A percentile compares a stretch with the other conserved stretches of the same genome.
phyloP scores from a whole-genome alignment of 2,888 invertebrate genomes.

The Hedychridium roseum region DNA sequence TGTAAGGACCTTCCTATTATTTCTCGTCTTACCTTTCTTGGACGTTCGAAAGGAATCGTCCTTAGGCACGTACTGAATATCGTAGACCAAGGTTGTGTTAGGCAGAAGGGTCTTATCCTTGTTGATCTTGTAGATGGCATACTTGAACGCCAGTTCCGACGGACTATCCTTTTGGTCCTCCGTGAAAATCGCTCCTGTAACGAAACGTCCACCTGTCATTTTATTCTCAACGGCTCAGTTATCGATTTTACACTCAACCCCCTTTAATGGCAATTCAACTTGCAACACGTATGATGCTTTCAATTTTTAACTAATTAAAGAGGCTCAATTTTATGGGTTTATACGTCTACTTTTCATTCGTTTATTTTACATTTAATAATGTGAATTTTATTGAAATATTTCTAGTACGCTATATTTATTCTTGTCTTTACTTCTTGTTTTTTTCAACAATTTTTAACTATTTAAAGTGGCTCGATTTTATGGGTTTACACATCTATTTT shows the following conservation, averaged over 20 bases:
- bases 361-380: too few relatives aligned
- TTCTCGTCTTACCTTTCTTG: conserved; percentile 81
- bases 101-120: conserved; percentile 84
- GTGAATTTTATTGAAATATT: too few relatives aligned
- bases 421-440: conserved; percentile 4
- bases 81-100: conserved; percentile 89
- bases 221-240: too few relatives aligned
- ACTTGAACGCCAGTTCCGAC: conserved; percentile 90
- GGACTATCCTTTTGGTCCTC: conserved; percentile 89
- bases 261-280: too few relatives aligned
- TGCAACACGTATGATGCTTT: too few relatives aligned
- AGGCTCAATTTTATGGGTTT: too few relatives aligned
- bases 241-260: too few relatives aligned
- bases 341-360: too few relatives aligned
- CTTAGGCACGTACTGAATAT: conserved; percentile 87
- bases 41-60: conserved; percentile 92
- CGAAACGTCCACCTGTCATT: conserved; percentile 27
- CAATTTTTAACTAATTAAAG: too few relatives aligned
- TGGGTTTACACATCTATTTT: too few relatives aligned
- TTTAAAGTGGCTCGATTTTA: too few relatives aligned
- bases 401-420: neutral
- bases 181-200: conserved; percentile 89
- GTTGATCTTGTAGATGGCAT: conserved; percentile 93
- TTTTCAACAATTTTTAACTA: neutral
- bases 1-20: too few relatives aligned